Evolutionary conservation across 2,113 vertebrate species (phyloP).

Genomic region (Brachypodius melanocephalos): DNA sequence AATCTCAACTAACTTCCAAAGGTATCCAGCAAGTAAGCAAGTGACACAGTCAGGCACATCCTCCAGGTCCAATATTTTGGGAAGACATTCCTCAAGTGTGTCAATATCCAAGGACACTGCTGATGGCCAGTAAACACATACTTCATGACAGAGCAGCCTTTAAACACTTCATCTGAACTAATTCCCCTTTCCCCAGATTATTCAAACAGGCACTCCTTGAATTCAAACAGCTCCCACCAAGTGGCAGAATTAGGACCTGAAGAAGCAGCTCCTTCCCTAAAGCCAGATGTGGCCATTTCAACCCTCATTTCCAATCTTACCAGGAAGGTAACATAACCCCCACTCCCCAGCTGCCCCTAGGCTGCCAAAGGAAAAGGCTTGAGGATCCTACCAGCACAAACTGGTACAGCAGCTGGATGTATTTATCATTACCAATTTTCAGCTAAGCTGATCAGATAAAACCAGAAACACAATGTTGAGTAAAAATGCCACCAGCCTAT

Average conservation of each 20-base stretch:
- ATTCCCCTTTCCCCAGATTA: not conserved
- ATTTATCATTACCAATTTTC: not conserved
- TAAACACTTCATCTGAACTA: not conserved
- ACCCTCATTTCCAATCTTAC: not conserved
- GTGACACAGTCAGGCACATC: fast-evolving
- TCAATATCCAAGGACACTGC: not conserved
- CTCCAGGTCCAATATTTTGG: not conserved
- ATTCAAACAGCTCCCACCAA: not conserved
- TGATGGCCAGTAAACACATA: not conserved
- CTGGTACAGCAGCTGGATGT: not conserved
- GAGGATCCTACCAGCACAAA: not conserved
- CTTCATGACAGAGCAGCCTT: not conserved
- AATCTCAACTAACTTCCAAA: not conserved
- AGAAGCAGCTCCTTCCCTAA: not conserved
- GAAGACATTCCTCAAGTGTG: not conserved
- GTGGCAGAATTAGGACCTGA: not conserved
- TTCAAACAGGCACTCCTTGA: not conserved
- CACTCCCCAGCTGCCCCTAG: not conserved
- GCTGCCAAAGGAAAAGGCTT: not conserved
- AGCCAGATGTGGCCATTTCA: not conserved
- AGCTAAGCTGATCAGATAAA: not conserved
- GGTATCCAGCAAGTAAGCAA: not conserved
- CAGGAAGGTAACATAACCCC: not conserved
- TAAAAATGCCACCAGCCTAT: not conserved
- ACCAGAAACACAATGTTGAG: not conserved